These are phyloP conservation scores for Xanthia icteritia DNA, from an alignment of 2,888 invertebrate species.

Conservation along the genomic window DNA sequence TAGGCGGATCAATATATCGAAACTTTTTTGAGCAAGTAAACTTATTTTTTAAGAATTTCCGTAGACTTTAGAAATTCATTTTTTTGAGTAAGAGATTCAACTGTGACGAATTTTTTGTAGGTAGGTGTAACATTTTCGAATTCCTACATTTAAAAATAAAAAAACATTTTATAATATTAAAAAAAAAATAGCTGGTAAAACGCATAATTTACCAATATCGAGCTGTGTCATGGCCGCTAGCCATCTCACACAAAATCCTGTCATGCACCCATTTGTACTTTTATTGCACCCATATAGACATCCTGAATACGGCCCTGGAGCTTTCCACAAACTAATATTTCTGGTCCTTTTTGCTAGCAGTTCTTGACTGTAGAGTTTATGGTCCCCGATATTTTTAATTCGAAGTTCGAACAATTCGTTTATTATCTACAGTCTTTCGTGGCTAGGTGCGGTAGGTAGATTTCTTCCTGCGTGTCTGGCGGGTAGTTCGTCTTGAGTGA, in stretches of 20 bases:
- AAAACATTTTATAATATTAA: neutral
- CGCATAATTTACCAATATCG: conserved; percentile 10
- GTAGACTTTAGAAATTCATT: conserved; percentile 7
- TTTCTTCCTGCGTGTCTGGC: conserved; percentile 68
- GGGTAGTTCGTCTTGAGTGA: conserved; percentile 86
- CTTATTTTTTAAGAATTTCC: neutral
- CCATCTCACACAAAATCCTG: conserved; percentile 29
- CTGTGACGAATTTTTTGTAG: neutral
- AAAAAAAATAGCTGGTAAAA: conserved; percentile 41
- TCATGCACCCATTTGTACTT: conserved; percentile 50
- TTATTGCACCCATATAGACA: conserved; percentile 50
- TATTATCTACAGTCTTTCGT: conserved; percentile 73
- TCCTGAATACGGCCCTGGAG: conserved; percentile 39
- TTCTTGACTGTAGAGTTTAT: conserved; percentile 35
- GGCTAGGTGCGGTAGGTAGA: conserved; percentile 63
- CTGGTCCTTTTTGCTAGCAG: conserved; percentile 34
- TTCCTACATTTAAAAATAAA: neutral
- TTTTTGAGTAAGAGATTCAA: neutral
- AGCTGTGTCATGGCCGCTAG: conserved; percentile 11
- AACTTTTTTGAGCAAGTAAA: neutral
- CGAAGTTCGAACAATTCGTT: conserved; percentile 10
- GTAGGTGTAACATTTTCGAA: neutral
- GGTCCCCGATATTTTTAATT: conserved; percentile 21
- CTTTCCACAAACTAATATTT: conserved; percentile 22
- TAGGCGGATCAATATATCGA: conserved; percentile 39